A percentile compares a stretch with the other conserved stretches of the same genome.
phyloP scores from a whole-genome alignment of 1,140 invertebrate genomes.

The Ectropis grisescens region DNA sequence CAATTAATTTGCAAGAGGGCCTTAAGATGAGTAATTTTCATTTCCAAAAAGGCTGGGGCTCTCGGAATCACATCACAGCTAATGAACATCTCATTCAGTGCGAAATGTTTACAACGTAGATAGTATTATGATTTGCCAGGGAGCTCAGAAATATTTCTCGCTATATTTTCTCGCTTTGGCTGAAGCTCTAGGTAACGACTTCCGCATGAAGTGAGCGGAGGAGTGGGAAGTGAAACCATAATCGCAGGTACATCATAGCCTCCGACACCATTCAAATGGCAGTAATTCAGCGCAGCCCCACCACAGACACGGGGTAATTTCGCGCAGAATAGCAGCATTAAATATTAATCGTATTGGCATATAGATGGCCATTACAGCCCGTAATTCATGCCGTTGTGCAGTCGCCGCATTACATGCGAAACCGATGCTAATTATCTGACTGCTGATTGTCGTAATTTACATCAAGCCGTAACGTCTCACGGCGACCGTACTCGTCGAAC shows the following conservation, averaged over 20 bases:
- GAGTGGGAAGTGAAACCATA: background rate
- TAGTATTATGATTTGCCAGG: too few species aligned
- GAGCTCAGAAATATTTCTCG: too few species aligned
- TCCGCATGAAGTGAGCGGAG: background rate
- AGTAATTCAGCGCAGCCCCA: constrained; percentile 50
- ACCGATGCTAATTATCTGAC: background rate
- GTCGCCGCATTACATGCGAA: background rate
- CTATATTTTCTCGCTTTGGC: too few species aligned
- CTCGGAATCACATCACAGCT: background rate
- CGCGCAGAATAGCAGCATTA: constrained; percentile 48
- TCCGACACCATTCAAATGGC: constrained; percentile 32
- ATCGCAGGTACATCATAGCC: constrained; percentile 11
- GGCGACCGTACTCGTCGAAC: too few species aligned
- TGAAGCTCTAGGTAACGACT: too few species aligned
- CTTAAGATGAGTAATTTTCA: constrained; percentile 25
- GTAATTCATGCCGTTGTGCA: constrained; percentile 20
- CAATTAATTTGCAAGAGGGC: constrained; percentile 59
- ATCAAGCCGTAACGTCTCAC: background rate
- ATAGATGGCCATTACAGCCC: constrained; percentile 46
- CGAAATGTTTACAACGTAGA: background rate
- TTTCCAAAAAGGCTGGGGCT: constrained; percentile 10
- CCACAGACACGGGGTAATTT: constrained; percentile 52
- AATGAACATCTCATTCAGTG: too few species aligned
- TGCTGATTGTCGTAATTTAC: background rate
- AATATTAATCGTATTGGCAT: constrained; percentile 63